Base-by-base conservation (phyloP, 1,140 invertebrate genomes). In the Pectinophora gossypiella region DNA sequence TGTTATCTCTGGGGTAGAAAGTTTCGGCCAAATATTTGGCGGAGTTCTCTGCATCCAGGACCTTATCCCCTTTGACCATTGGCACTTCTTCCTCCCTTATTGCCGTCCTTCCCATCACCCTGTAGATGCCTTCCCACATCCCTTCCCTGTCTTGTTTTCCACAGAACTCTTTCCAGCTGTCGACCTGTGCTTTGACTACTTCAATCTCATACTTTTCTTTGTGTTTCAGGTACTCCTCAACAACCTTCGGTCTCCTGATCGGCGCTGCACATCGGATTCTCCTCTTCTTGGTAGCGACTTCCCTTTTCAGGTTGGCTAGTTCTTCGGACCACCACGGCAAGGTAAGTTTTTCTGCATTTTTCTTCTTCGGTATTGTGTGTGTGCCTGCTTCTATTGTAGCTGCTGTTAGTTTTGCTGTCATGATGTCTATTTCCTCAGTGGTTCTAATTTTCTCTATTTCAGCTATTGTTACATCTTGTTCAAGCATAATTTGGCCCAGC, bases 361-460 rank as follows among this genome's bases (percentile, higher is more conserved):
- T 56, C n/a, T 22, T 61, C 59, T 38, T 23, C 45, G 54, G 52
- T 53, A 68, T 36, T 48, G 22, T 18, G 22, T 15, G 0, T 47
- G 36, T 1, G 54, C 64, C 51, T 20, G 44, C 19, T 19, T 40
- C 5, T n/a, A 1, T 43, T 45, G 9, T 23, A 9, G 18, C 43
- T 45, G 22, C 46, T 19, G 4, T 40, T n/a, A 16, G 22, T 40
- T 50, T 52, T 19, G 38, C 40, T 3, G 48, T 53, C 3, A 38
- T 35, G 12, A 44, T 2, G 0, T 50, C 35, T 12, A 32, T 20
- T 15, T 51, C 15, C 49, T 22, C 2, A 46, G 12, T 35, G 6
- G 22, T 40, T 0, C 21, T 15, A 23, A 59, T 45, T 36, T 13
- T 12, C 9, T 48, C 19, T 44, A 59, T 48, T 51, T 23, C 18